phyloP scores from a whole-genome alignment of 2,888 invertebrate genomes.

The Plebejus argus region DNA sequence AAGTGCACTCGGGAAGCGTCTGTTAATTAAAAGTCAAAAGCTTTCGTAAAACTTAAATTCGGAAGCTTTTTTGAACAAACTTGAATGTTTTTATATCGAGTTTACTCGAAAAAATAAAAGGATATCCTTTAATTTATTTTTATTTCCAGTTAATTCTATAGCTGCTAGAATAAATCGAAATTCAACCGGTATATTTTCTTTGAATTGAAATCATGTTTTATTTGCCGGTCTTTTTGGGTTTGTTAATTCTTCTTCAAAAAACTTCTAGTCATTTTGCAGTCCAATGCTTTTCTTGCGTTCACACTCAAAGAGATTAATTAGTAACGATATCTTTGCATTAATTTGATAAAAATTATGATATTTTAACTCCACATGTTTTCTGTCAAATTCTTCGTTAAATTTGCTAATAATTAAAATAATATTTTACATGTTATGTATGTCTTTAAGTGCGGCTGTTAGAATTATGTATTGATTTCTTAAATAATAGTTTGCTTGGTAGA shows the following conservation, averaged over 20 bases:
- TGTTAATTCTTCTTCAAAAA: background rate
- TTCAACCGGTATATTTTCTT: background rate
- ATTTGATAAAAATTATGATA: too few species aligned
- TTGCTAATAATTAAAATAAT: too few species aligned
- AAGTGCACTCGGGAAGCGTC: constrained; percentile 18
- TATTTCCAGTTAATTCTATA: background rate
- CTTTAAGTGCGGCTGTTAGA: too few species aligned
- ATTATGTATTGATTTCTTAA: too few species aligned
- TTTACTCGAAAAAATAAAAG: constrained; percentile 7
- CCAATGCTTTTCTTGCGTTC: too few species aligned
- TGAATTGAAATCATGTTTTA: background rate
- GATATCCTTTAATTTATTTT: constrained; percentile 1
- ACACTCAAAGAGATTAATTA: too few species aligned
- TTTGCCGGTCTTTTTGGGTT: background rate
- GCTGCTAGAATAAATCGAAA: background rate
- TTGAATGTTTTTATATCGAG: constrained; percentile 15
- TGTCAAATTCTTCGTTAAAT: too few species aligned
- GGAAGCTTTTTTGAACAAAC: constrained; percentile 23
- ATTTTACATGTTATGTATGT: too few species aligned
- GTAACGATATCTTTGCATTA: too few species aligned
- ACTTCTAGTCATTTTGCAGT: too few species aligned
- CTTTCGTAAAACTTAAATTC: constrained; percentile 17
- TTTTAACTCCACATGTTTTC: too few species aligned
- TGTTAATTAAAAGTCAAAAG: constrained; percentile 25
- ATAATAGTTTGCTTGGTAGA: too few species aligned